Base-by-base conservation (phyloP, 1,140 invertebrate species). In the Drosophila punjabiensis region DNA sequence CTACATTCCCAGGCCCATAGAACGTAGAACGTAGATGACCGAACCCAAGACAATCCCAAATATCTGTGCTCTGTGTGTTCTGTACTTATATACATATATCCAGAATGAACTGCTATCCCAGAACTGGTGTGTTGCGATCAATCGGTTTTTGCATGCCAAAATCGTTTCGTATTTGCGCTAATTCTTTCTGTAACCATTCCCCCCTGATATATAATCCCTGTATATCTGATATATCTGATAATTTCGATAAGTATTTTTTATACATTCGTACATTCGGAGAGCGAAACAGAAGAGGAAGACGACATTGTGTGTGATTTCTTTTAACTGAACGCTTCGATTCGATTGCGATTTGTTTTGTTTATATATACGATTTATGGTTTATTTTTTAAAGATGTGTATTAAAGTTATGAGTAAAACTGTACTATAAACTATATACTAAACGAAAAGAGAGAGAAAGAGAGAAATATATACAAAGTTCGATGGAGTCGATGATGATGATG, bases 311-410 rank as follows among this genome's bases (percentile, higher is more conserved):
- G 85, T 88, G 81, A 88, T 84, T 82, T 82, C 67, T 78, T 89
- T 89, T 68, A 66, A 81, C 82, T 68, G 81, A 84, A 73, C 66
- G 84, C 66, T 86, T 84, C 53, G 53, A n/a, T 56, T 84, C 85
- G 83, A 79, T 88, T 89, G 88, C 74, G 74, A 75, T 76, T 88
- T 88, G 85, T 88, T 88, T 88, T 88, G 85, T 89, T 88, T 88
- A 89, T 56, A 50, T 50, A 56, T 88, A 88, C 80, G 68, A 87
- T 81, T 87, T 71, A 85, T 82, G 62, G 62, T 76, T 88, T 79
- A 83, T 83, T 88, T 88, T 88, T 81, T 86, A 76, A 89, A 67
- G 81, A 88, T 88, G 85, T 88, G 85, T 88, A 88, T 88, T 88
- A 88, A 88, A 88, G 85, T 89, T 88, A 88, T 89, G 74, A 84